Evolutionary conservation across 1,140 invertebrate genomes (phyloP), one percentile per base, ranked within the genome.

Genomic region (Thalassaphorura encarpata): DNA sequence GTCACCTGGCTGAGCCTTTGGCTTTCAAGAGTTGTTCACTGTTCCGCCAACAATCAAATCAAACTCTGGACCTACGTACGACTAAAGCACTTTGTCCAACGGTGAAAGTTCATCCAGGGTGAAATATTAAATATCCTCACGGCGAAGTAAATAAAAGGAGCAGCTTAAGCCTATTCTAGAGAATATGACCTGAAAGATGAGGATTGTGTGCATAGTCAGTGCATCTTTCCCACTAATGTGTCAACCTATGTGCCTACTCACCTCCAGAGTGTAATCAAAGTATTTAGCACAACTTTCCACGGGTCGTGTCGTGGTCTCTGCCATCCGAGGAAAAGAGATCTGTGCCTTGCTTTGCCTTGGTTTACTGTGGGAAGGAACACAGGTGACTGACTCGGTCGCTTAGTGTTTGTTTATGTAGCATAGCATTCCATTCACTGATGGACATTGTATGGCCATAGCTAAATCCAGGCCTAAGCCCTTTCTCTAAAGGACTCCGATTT

Each of bases 1-100:
- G 59, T 64, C 63, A 64, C 63, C 63, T 64, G 63, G 56, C 55
- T 11, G 11, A n/a, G n/a, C 11, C 33, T 58, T 52, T 60, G 46
- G 48, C 29, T 26, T 23, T 6, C 19, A 40, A 39, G 31, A 61
- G 50, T 24, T 24, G 49, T 48, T 26, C 23, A 23, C 45, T 48
- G 52, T 46, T 52, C 27, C 21, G 48, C 53, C 52, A 56, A 61
- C 36, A 56, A 18, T 36, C 11, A 36, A 36, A 36, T 36, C 33
- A 11, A n/a, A 11, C 33, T 11, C 11, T n/a, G 33, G 11, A 36
- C 11, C 11, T 36, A 36, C 11, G 11, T 11, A n/a, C 33, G 33
- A 11, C 11, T 36, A 11, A 43, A 43, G 19, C 41, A 43, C 8
- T 43, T 43, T 43, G 5, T 18, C 8, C 21, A 6, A 3, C 24